phyloP scores from a whole-genome alignment of 2,113 vertebrate genomes.

The Tonatia bakeri region DNA sequence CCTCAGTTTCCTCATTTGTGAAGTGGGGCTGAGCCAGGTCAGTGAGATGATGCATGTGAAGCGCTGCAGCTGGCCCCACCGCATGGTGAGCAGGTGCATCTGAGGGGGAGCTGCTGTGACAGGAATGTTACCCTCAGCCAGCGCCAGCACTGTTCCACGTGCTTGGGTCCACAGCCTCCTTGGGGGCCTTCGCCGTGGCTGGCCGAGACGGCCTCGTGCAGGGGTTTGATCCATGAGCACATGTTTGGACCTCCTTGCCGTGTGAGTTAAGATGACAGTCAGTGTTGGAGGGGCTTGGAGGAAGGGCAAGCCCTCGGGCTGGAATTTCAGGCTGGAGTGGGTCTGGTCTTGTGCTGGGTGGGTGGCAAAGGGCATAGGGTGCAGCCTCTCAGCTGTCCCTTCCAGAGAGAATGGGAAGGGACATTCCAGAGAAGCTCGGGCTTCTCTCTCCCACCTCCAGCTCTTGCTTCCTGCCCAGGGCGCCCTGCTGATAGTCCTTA shows the following conservation, averaged over 20 bases:
- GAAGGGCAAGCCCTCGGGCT: neutral
- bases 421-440: no score
- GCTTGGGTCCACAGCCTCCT: neutral
- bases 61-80: neutral
- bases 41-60: neutral
- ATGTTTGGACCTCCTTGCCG: neutral
- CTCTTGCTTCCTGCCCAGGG: neutral
- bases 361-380: neutral
- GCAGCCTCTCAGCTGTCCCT: neutral
- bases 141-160: neutral
- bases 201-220: fast-evolving
- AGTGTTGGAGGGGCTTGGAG: neutral
- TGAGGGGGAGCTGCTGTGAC: neutral
- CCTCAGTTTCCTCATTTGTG: neutral
- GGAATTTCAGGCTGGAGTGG: neutral
- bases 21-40: neutral
- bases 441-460: neutral
- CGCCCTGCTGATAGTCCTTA: neutral
- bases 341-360: neutral
- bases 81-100: fast-evolving
- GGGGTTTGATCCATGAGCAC: neutral
- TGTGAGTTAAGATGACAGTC: neutral
- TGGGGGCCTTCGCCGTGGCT: neutral
- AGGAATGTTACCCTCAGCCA: neutral
- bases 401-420: neutral